Evolutionary conservation across 2,113 vertebrate genomes (phyloP).

Genomic region (Crotalus horridus): DNA sequence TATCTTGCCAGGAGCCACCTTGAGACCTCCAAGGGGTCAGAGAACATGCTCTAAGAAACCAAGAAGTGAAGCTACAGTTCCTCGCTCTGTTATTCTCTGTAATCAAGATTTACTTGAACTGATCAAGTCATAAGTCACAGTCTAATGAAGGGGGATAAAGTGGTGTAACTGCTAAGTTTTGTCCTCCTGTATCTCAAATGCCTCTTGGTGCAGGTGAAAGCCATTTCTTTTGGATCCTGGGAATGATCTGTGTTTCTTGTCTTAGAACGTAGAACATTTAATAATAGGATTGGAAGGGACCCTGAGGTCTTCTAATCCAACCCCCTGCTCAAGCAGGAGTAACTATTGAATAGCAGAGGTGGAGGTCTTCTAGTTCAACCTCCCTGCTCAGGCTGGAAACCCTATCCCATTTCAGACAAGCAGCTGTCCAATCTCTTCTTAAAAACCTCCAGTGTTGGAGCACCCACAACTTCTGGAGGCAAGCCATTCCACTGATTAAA

Average conservation of each 20-base stretch:
- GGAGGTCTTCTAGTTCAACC: too few relatives aligned
- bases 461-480: too few relatives aligned
- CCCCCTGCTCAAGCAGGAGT: too few relatives aligned
- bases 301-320: too few relatives aligned
- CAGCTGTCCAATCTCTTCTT: too few relatives aligned
- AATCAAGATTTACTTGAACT: neutral
- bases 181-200: neutral
- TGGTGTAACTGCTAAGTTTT: neutral
- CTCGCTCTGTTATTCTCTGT: neutral
- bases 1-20: neutral
- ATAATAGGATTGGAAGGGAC: too few relatives aligned
- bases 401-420: too few relatives aligned
- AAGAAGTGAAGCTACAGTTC: neutral
- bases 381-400: too few relatives aligned
- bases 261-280: too few relatives aligned
- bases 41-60: neutral
- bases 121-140: neutral
- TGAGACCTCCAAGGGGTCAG: neutral
- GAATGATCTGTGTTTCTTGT: neutral
- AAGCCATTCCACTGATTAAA: too few relatives aligned
- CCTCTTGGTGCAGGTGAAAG: neutral
- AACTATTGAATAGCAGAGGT: too few relatives aligned
- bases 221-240: neutral
- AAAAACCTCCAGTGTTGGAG: too few relatives aligned
- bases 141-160: neutral